phyloP scores from a whole-genome alignment of 2,113 vertebrate species.

The Petroica traversi region DNA sequence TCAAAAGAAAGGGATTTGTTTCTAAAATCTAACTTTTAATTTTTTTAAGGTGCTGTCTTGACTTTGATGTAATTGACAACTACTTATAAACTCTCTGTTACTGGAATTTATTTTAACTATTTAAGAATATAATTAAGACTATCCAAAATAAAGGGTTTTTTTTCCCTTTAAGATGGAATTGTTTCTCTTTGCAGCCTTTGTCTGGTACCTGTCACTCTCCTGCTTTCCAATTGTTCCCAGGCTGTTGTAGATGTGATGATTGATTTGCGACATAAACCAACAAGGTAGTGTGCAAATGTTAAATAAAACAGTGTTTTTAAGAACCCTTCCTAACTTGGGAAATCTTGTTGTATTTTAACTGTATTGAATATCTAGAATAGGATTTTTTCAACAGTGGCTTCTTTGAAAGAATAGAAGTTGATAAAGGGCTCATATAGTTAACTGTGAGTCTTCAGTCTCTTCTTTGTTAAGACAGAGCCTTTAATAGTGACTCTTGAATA shows the following conservation, averaged over 20 bases:
- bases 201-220: conserved; percentile 90
- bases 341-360: not conserved
- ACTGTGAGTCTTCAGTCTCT: not conserved
- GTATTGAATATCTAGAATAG: not conserved
- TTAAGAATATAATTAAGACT: not conserved
- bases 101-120: not conserved
- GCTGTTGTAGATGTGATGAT: conserved; percentile 90
- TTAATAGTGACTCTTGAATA: not conserved
- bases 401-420: not conserved
- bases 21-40: not conserved
- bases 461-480: not conserved
- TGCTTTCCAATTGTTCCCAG: conserved; percentile 90
- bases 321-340: not conserved
- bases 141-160: not conserved
- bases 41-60: not conserved
- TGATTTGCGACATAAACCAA: conserved; percentile 88
- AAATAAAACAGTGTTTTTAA: not conserved
- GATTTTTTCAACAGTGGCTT: not conserved
- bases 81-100: not conserved
- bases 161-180: not conserved
- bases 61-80: not conserved
- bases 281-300: conserved; percentile 75
- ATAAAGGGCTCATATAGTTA: not conserved
- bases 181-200: conserved; percentile 81
- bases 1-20: not conserved